Conservation (phyloP, 2,113 vertebrate genomes). For the Corythoichthys haematopterus region DNA sequence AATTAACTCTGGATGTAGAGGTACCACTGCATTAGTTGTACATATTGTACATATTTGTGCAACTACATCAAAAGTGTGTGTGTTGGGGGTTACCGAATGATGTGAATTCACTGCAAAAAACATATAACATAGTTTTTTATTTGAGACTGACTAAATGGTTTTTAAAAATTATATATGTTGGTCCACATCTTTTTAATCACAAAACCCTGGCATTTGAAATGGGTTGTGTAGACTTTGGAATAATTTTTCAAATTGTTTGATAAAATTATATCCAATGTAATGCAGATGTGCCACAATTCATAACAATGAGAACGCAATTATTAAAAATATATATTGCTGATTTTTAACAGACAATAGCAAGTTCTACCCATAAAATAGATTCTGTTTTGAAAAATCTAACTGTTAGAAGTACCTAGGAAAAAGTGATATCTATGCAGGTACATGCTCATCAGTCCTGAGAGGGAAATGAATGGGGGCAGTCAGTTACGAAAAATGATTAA, state of each 20-base stretch:
- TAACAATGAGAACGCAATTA: neutral
- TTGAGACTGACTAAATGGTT: too few species aligned
- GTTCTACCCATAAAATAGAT: neutral
- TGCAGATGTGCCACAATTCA: neutral
- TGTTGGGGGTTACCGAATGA: too few species aligned
- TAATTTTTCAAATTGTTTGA: neutral
- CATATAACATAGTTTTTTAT: too few species aligned
- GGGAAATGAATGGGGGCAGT: constrained; percentile 29
- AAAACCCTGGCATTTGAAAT: too few species aligned
- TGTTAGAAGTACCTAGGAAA: neutral
- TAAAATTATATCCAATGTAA: neutral
- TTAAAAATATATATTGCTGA: neutral
- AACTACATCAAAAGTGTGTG: too few species aligned
- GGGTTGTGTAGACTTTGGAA: neutral
- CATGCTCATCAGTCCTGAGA: neutral
- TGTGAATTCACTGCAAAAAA: too few species aligned
- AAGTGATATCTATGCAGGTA: neutral
- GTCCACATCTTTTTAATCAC: too few species aligned
- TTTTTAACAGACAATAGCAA: too few species aligned
- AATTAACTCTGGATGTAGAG: too few species aligned
- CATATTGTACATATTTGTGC: too few species aligned
- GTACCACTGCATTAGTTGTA: too few species aligned
- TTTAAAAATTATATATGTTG: too few species aligned
- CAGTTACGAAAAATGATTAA: constrained; percentile 35
- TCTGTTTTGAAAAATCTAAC: neutral